Base-by-base conservation (phyloP, 2,888 invertebrate species). In the Eupithecia subfuscata region DNA sequence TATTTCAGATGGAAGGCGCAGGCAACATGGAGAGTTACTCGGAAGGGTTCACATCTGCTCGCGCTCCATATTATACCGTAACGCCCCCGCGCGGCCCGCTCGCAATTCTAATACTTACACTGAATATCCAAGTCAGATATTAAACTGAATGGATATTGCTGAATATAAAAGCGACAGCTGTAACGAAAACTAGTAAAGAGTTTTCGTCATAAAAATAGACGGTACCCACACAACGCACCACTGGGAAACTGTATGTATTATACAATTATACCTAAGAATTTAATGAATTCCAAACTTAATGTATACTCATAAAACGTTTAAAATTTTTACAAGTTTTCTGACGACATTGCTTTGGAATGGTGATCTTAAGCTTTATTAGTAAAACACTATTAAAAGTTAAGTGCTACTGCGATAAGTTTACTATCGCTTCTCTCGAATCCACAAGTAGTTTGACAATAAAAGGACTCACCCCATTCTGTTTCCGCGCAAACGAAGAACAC, bases 401-500 rank as follows among this genome's bases (percentile, higher is more conserved):
- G 85, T 85, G 85, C 83, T 82, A 76, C 82, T 82, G 80, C 82
- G 81, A 85, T 86, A 85, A 83, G 81, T 84, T 83, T 84, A 85
- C 83, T 83, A 83, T 78, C 75, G 71, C 75, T 86, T 88, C 85
- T 83, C 84, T 86, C 84, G 88, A 91, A 91, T 90, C 90, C 85
- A 92, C 91, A 92, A 92, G 91, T 90, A 89, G 87, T 85, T 81
- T 79, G 82, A 85, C 83, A 88, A 90, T 92, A 92, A 92, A 91
- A 88, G 73, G 81, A 91, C 96, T 95, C 93, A 96, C 96, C 95
- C 96, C 96, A 91, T 96, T 95, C 95, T 95, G 92, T 87, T 88
- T 86, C 86, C 88, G 86, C 85, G 87, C 78, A 84, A 85, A 83
- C 84, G 85, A 84, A 86, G 84, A 85, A 88, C 90, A 85, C 90